Conservation (phyloP, 2,888 invertebrate species). For the Tuta absoluta region DNA sequence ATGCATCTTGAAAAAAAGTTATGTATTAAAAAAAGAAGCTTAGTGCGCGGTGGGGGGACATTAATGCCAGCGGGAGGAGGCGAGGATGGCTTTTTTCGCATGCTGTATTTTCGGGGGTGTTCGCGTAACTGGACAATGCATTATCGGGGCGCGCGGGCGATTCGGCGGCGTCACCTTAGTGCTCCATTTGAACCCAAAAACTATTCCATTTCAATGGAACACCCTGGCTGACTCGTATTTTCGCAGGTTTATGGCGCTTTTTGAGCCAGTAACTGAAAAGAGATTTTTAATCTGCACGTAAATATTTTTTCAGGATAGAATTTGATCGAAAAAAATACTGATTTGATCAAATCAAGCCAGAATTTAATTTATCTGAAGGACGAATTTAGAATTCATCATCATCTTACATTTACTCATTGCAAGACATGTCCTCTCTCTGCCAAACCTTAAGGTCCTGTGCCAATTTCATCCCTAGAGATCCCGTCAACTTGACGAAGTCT, state of each 20-base stretch:
- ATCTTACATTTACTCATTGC: too few relatives aligned
- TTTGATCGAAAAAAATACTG: neutral
- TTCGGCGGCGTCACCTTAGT: constrained; percentile 71
- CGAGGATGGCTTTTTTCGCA: constrained; percentile 77
- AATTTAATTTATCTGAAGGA: too few relatives aligned
- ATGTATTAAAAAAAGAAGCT: constrained; percentile 82
- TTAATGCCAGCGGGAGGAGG: constrained; percentile 75
- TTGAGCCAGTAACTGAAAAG: constrained; percentile 2
- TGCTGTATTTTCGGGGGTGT: constrained; percentile 79
- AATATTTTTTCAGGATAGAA: neutral
- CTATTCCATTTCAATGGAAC: constrained; percentile 52
- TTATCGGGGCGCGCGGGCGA: constrained; percentile 66
- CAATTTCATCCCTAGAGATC: too few relatives aligned
- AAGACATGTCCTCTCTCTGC: too few relatives aligned
- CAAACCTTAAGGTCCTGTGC: too few relatives aligned
- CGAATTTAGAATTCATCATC: neutral
- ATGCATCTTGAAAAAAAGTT: constrained; percentile 82
- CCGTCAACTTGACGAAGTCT: too few relatives aligned
- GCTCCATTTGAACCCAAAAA: constrained; percentile 62
- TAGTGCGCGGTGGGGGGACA: constrained; percentile 79
- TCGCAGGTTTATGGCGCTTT: neutral
- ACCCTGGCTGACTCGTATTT: constrained; percentile 27
- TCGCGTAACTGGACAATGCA: constrained; percentile 77
- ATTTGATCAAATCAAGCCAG: neutral
- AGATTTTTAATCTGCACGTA: neutral